phyloP scores from a whole-genome alignment of 2,888 invertebrate genomes.

The Sinhomidia bicolor region DNA sequence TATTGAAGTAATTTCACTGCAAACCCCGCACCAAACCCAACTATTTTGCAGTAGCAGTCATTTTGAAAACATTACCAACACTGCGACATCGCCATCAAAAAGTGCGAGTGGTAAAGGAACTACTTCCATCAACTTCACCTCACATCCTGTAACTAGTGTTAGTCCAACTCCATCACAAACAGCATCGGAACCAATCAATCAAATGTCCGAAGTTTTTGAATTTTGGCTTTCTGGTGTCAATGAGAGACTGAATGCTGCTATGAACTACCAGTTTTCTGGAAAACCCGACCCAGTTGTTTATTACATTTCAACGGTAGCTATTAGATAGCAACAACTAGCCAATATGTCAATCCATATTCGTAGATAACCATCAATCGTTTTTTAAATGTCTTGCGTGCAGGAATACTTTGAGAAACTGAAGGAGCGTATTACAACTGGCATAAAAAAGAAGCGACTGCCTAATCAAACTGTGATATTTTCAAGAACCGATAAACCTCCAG shows the following conservation, averaged over 20 bases:
- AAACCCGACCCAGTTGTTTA: conserved; percentile 87
- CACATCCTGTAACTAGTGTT: background rate
- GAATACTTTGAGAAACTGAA: conserved; percentile 88
- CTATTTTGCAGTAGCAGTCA: conserved; percentile 1
- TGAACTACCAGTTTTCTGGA: conserved; percentile 87
- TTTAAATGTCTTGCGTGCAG: conserved; percentile 81
- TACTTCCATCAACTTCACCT: background rate
- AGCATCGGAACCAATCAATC: background rate
- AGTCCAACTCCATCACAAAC: background rate
- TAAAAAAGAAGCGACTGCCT: conserved; percentile 86
- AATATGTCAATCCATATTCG: no score
- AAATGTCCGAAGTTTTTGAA: conserved; percentile 83
- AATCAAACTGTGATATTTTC: conserved; percentile 86
- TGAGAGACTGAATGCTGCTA: conserved; percentile 88
- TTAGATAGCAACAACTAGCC: no score
- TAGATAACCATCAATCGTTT: no score
- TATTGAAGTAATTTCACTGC: background rate
- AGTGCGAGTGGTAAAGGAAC: background rate
- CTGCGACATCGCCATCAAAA: background rate
- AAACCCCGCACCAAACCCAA: conserved; percentile 7
- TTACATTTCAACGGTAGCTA: conserved; percentile 87
- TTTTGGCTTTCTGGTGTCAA: conserved; percentile 90
- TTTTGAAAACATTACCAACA: conserved; percentile 48
- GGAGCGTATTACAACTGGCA: conserved; percentile 86
- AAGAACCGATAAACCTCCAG: conserved; percentile 85